Conservation (phyloP, 1,140 invertebrate genomes). For the Drosophila nigrodunni region DNA sequence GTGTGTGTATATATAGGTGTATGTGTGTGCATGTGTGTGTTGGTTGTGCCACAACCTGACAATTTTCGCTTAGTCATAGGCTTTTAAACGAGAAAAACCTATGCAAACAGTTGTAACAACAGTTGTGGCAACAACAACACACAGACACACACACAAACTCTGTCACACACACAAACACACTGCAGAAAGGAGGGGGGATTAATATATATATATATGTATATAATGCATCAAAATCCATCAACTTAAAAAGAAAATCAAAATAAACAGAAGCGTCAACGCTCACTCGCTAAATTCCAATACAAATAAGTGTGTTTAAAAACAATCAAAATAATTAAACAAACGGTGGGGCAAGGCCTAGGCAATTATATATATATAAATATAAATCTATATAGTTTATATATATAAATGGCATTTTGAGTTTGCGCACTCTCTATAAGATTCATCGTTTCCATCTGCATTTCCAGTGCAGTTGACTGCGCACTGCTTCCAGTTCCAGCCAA, state of each 20-base stretch:
- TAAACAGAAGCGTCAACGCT: conserved; percentile 58
- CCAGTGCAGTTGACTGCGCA: background rate
- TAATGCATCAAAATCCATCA: conserved; percentile 47
- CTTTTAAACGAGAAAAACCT: conserved; percentile 83
- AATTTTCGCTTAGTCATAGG: conserved; percentile 77
- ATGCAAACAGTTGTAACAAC: conserved; percentile 75
- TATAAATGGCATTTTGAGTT: conserved; percentile 50
- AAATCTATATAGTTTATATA: background rate
- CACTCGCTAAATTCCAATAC: conserved; percentile 55
- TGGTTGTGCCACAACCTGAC: background rate
- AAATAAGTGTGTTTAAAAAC: conserved; percentile 10
- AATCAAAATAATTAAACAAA: conserved; percentile 57
- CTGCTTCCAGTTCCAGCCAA: background rate
- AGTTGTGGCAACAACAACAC: background rate
- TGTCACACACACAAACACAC: conserved; percentile 11
- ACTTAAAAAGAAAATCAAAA: conserved; percentile 31
- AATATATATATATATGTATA: conserved; percentile 42
- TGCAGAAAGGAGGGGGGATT: conserved; percentile 24
- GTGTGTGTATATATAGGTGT: background rate
- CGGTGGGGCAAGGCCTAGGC: conserved; percentile 83
- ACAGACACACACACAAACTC: background rate
- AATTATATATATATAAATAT: conserved; percentile 45
- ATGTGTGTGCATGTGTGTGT: conserved; percentile 7
- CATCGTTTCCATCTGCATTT: conserved; percentile 58
- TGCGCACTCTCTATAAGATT: conserved; percentile 67